phyloP scores from a whole-genome alignment of 2,888 invertebrate genomes.

The Pyrrhia umbra region DNA sequence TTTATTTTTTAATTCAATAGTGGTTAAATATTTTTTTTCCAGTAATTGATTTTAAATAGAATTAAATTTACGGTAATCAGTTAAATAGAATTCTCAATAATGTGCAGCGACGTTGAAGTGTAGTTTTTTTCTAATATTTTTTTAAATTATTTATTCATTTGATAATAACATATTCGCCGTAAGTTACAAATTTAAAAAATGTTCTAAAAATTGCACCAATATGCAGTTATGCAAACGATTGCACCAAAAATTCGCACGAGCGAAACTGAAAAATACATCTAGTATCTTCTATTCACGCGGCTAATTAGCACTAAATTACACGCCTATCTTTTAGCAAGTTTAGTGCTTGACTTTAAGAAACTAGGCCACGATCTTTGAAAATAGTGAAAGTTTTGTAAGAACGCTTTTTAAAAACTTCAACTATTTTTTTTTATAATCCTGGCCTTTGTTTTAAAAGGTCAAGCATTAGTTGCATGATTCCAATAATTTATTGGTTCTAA shows the following conservation, averaged over 20 bases:
- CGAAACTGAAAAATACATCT: slow-evolving; percentile 3
- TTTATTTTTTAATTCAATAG: not conserved
- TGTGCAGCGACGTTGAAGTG: not conserved
- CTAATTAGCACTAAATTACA: slow-evolving; percentile 9
- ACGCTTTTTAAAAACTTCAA: not conserved
- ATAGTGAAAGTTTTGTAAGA: not conserved
- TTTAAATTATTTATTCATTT: not conserved
- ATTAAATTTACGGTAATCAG: not conserved
- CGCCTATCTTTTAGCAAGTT: not conserved
- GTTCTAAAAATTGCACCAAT: not conserved
- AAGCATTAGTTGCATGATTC: too few relatives aligned
- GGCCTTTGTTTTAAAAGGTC: too few relatives aligned
- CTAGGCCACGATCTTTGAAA: not conserved
- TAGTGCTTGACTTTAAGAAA: too few relatives aligned
- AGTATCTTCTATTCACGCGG: not conserved
- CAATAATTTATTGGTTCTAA: too few relatives aligned
- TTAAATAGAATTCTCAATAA: not conserved
- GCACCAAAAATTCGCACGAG: slow-evolving; percentile 18
- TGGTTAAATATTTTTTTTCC: too few relatives aligned
- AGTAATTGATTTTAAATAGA: not conserved
- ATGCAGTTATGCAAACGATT: slow-evolving; percentile 22
- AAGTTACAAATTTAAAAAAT: not conserved
- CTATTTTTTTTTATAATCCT: too few relatives aligned
- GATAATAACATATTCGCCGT: not conserved
- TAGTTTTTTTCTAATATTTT: not conserved